Conservation (phyloP, 2,113 vertebrate genomes). For the Campylomormyrus numenius region DNA sequence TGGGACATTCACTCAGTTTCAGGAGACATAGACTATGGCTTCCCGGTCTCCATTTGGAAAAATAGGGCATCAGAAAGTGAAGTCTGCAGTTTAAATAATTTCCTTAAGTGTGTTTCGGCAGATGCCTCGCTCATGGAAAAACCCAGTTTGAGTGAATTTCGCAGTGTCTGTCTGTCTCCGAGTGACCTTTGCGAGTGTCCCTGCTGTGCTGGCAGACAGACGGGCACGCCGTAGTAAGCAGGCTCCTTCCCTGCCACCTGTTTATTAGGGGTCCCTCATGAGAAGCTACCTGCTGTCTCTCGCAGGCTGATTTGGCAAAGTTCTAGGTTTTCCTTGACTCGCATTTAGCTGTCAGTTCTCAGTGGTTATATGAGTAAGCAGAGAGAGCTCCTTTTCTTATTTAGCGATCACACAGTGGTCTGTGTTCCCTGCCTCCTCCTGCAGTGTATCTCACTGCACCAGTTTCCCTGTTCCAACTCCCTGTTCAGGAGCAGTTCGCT, state of each 20-base stretch:
- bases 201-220: neutral
- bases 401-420: neutral
- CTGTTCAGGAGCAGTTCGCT: neutral
- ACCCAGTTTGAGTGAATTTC: neutral
- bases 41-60: neutral
- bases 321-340: neutral
- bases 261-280: conserved; percentile 3
- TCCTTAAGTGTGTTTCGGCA: neutral
- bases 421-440: neutral
- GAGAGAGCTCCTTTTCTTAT: neutral
- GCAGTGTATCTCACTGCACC: neutral
- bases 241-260: neutral
- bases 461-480: neutral
- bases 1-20: neutral
- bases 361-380: neutral
- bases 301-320: neutral
- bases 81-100: neutral
- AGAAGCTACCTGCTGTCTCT: neutral
- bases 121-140: neutral
- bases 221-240: neutral
- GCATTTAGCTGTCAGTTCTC: neutral
- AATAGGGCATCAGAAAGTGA: neutral
- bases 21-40: neutral
- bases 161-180: neutral
- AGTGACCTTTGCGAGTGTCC: neutral